phyloP scores from a whole-genome alignment of 2,888 invertebrate genomes.

The Phaonia tiefii region DNA sequence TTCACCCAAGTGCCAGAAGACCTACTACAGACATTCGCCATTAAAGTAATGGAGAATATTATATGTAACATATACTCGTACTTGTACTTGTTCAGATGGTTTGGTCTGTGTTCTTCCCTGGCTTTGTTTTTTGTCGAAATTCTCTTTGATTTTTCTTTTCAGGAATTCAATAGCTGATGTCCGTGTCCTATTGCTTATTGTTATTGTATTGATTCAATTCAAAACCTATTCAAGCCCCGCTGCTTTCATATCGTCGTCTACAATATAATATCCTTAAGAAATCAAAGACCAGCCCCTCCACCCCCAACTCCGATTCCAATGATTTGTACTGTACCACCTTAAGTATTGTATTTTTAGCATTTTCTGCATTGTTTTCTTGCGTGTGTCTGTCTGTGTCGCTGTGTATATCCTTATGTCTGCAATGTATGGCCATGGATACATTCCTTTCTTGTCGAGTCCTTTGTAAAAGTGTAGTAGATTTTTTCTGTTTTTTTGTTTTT shows the following conservation, averaged over 20 bases:
- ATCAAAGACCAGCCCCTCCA: not conserved
- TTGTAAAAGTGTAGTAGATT: constrained; percentile 9
- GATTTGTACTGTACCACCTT: constrained; percentile 14
- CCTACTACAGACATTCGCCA: constrained; percentile 39
- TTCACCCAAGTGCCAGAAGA: constrained; percentile 28
- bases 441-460: not conserved
- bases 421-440: constrained; percentile 9
- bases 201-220: constrained; percentile 66
- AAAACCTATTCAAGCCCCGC: constrained; percentile 55
- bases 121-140: constrained; percentile 31
- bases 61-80: no score
- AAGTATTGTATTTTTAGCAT: constrained; percentile 48
- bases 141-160: constrained; percentile 35
- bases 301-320: not conserved
- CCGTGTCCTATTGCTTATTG: constrained; percentile 49
- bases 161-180: constrained; percentile 42
- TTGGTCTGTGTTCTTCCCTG: not conserved
- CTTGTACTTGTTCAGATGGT: not conserved
- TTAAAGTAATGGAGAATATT: constrained; percentile 57
- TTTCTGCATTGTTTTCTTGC: constrained; percentile 44
- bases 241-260: constrained; percentile 12
- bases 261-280: constrained; percentile 50
- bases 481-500: no score
- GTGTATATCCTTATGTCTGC: constrained; percentile 17
- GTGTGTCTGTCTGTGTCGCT: not conserved